These are phyloP conservation scores for Epirrita christyi DNA, from an alignment of 2,888 invertebrate genomes.

Conservation along the genomic window DNA sequence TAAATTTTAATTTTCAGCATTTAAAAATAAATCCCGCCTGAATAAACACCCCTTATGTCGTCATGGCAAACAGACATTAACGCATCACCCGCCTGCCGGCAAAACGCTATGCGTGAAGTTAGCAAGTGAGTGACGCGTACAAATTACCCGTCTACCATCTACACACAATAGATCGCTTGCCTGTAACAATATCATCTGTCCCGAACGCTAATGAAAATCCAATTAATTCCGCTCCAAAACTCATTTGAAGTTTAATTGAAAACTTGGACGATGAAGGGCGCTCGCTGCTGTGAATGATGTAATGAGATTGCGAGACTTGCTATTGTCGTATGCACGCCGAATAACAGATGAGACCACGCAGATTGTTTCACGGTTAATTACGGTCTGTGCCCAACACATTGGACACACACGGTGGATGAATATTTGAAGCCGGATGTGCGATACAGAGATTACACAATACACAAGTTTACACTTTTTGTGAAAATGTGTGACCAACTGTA, in stretches of 20 bases:
- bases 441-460: constrained; percentile 8
- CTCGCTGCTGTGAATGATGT: constrained; percentile 66
- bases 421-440: constrained; percentile 48
- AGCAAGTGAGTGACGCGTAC: constrained; percentile 71
- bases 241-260: constrained; percentile 84
- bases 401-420: constrained; percentile 45
- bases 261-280: constrained; percentile 71
- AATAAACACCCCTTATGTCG: constrained; percentile 22
- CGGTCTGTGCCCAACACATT: constrained; percentile 32
- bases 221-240: constrained; percentile 82
- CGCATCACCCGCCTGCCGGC: constrained; percentile 31
- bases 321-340: constrained; percentile 78
- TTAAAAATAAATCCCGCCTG: constrained; percentile 14
- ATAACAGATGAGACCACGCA: constrained; percentile 68
- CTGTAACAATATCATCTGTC: constrained; percentile 81
- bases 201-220: constrained; percentile 82
- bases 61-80: constrained; percentile 23
- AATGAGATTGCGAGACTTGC: constrained; percentile 74
- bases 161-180: constrained; percentile 58
- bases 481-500: constrained; percentile 13
- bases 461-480: constrained; percentile 5
- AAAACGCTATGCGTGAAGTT: constrained; percentile 59
- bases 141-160: constrained; percentile 60
- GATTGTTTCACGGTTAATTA: constrained; percentile 71
- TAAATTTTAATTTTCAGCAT: constrained; percentile 12